Conservation (phyloP, 1,140 invertebrate species). For the Sarcophaga bullata region DNA sequence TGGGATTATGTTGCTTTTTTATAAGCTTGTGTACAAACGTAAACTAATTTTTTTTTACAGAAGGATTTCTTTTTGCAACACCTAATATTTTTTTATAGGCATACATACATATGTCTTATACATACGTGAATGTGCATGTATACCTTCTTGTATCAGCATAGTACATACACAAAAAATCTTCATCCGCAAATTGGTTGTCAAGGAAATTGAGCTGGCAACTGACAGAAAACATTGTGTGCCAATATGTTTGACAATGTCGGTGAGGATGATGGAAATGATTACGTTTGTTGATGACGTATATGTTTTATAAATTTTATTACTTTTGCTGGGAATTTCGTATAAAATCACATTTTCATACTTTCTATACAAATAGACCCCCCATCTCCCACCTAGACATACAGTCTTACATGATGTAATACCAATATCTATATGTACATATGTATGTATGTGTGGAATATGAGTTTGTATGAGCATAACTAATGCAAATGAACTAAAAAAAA, state of each 20-base stretch:
- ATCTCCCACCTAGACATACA: neutral
- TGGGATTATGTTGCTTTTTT: too few species aligned
- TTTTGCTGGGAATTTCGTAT: neutral
- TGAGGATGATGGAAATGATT: neutral
- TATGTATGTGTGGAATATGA: too few species aligned
- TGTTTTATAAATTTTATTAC: neutral
- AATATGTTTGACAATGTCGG: neutral
- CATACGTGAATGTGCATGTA: too few species aligned
- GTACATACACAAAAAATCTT: neutral
- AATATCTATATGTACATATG: too few species aligned
- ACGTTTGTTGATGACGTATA: neutral
- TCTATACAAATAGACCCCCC: neutral
- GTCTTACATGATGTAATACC: too few species aligned
- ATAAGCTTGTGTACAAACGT: too few species aligned
- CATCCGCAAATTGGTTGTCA: constrained; percentile 16
- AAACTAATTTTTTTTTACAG: too few species aligned
- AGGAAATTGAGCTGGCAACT: constrained; percentile 2
- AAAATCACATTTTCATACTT: neutral
- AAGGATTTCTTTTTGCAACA: too few species aligned
- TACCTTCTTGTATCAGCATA: too few species aligned
- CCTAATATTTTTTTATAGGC: too few species aligned
- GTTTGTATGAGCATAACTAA: neutral
- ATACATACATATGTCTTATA: too few species aligned
- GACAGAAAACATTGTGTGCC: neutral
- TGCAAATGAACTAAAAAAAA: neutral